phyloP scores from a whole-genome alignment of 1,140 invertebrate species.

The Maconellicoccus hirsutus region DNA sequence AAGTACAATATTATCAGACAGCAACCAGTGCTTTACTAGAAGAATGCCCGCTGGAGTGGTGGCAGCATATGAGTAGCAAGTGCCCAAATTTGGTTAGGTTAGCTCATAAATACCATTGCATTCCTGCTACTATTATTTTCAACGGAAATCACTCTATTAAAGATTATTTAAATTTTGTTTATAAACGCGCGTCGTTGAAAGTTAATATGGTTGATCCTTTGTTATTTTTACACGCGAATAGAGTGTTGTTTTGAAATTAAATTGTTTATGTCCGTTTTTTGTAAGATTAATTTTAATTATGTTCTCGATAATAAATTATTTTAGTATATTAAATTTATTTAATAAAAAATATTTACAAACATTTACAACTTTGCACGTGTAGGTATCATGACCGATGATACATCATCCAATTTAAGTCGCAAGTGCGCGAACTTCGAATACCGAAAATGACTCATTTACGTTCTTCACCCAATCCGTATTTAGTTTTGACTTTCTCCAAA shows the following conservation, averaged over 20 bases:
- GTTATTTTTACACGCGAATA: slow-evolving; percentile 9
- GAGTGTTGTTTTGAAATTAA: neutral
- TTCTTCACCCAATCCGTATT: slow-evolving; percentile 62
- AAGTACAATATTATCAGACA: slow-evolving; percentile 41
- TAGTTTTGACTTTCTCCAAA: slow-evolving; percentile 90
- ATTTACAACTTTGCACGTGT: neutral
- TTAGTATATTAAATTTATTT: neutral
- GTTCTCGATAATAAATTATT: too few relatives aligned
- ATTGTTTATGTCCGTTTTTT: neutral
- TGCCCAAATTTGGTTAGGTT: slow-evolving; percentile 26
- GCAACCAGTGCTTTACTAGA: slow-evolving; percentile 39
- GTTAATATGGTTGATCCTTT: neutral
- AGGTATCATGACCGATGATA: too few relatives aligned
- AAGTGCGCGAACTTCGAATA: too few relatives aligned
- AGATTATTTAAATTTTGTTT: neutral
- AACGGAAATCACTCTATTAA: neutral
- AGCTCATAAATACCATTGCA: slow-evolving; percentile 6
- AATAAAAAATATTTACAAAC: neutral
- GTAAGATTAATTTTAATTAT: neutral
- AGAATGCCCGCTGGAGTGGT: slow-evolving; percentile 36
- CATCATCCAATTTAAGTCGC: too few relatives aligned
- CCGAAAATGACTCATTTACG: too few relatives aligned
- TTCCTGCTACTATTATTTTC: neutral
- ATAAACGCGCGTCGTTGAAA: neutral
- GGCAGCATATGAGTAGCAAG: slow-evolving; percentile 20